Base-by-base conservation (phyloP, 2,797 vertebrate genomes). In the Poliocrania exsul region DNA sequence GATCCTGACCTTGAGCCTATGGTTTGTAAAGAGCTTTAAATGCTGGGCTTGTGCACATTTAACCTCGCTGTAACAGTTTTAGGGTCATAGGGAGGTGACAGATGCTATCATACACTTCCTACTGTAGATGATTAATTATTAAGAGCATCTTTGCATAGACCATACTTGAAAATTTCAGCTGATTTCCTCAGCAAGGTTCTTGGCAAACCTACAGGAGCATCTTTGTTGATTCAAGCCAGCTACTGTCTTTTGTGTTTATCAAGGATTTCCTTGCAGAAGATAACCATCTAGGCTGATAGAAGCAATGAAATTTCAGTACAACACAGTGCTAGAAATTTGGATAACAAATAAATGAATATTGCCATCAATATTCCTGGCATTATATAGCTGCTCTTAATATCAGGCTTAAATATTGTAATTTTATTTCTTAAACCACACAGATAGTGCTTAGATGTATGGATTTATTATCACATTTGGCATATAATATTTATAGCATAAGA, bases 401-500 rank as follows among this genome's bases (percentile, higher is more conserved):
- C 89, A 85, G 83, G 87, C 78, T 28, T 97, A 96, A 78, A 93
- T 95, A 97, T 83, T 97, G 93, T 96, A 97, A 97, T 97, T 97
- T 97, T 97, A 97, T 98, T 99, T 98, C 97, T 96, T 97, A 98
- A 99, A 98, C 98, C 98, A 98, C 98, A 97, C 93, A 87, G 97
- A 98, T 98, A 98, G 98, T 98, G 98, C 98, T 98, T 97, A 98
- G 98, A 98, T 98, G 98, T 99, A 99, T 99, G 97, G 99, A 99
- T 99, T 99, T 98, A 98, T 98, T 98, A 99, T 98, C 98, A 97
- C 97, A 98, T 98, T 98, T 98, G 98, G 98, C 98, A 97, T 98
- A 97, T 97, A 98, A 99, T 99, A 99, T 99, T 99, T 99, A 99
- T 99, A 99, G 98, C 95, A 93, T 97, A 97, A 99, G 98, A 99